Base-by-base conservation (phyloP, 2,113 vertebrate species). In the Caranx melampygus region DNA sequence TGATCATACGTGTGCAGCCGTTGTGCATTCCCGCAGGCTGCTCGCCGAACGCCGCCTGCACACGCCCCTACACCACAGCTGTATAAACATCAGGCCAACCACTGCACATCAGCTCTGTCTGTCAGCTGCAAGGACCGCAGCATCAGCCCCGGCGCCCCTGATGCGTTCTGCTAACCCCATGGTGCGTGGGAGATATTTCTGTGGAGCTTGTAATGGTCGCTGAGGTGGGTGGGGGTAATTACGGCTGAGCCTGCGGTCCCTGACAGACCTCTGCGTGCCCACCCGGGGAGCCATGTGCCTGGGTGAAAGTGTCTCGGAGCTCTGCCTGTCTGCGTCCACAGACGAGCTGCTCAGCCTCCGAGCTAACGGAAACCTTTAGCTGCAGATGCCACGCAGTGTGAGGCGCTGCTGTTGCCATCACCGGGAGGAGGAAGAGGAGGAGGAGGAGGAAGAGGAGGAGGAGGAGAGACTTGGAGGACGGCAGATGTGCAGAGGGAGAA, bases 291-390 rank as follows among this genome's bases (percentile, higher is more conserved):
- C 20, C 49, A 65, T 5, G 66, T 34, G 81, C 62, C 78, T 44
- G 63, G 70, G 65, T 65, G 70, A 59, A 33, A 18, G 67, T 35
- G 44, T 85, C 79, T 79, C 62, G 2, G n/a, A 72, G 67, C 62
- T 26, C 72, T 31, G 82, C 60, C 79, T 80, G 87, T 87, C 89
- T 78, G 83, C 31, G 76, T 74, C 84, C 21, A 51, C 75, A 78
- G 73, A 78, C 14, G 59, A 72, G 62, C 79, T 55, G 45, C 40
- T 37, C 31, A 20, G 75, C 79, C 90, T 85, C 40, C 70, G 58
- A 81, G 90, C 89, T 34, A 87, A 64, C 68, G 21, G 15, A 33
- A 90, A 92, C 89, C 87, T 92, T 90, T 85, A 85, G 86, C 79
- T 83, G 77, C 85, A 89, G 90, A 89, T 87, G 90, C 72, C 78